Conservation (phyloP, 1,140 invertebrate species). For the Orius laevigatus region DNA sequence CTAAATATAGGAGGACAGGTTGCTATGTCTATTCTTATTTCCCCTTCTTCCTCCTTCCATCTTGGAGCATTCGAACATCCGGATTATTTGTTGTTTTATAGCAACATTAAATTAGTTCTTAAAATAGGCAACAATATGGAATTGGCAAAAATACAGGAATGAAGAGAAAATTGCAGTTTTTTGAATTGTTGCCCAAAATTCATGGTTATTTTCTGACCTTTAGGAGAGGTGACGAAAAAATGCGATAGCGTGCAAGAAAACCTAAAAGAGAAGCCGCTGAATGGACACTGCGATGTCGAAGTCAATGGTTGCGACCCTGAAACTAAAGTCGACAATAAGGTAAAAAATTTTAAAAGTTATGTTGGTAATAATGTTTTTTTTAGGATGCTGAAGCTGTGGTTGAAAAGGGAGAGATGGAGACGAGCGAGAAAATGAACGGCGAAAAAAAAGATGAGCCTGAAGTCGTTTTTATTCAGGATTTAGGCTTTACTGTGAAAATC, state of each 20-base stretch:
- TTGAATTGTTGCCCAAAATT: too few species aligned
- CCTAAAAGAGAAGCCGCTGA: not conserved
- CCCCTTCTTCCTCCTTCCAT: too few species aligned
- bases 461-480: conserved; percentile 83
- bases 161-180: too few species aligned
- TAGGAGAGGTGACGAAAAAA: not conserved
- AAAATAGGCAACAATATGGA: too few species aligned
- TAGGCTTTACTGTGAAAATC: conserved; percentile 86
- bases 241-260: conserved; percentile 2
- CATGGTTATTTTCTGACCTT: not conserved
- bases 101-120: too few species aligned
- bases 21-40: too few species aligned
- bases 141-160: too few species aligned
- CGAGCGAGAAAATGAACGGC: conserved; percentile 30
- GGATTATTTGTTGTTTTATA: too few species aligned
- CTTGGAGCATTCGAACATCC: too few species aligned
- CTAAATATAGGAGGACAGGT: too few species aligned
- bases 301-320: not conserved
- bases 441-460: conserved; percentile 48
- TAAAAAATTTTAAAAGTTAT: not conserved
- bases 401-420: conserved; percentile 36
- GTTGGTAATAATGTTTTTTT: not conserved
- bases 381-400: conserved; percentile 26
- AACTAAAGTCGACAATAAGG: not conserved
- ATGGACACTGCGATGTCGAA: not conserved